Evolutionary conservation across 2,888 invertebrate genomes (phyloP).

Genomic region (Eumerus sabulonum): DNA sequence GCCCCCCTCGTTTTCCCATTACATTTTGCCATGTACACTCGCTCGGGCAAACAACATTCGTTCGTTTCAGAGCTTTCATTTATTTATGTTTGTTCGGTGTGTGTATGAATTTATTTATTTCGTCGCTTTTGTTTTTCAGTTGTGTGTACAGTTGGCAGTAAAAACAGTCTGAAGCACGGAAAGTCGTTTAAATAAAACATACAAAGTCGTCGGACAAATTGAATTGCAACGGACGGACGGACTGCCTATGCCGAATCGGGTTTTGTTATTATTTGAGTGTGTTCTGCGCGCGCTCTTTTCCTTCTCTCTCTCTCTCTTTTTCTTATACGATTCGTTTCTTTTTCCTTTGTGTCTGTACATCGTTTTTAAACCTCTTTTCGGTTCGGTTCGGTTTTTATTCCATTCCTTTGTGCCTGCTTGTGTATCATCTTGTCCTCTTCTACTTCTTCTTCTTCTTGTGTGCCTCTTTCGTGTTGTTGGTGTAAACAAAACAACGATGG

Average conservation of each 20-base stretch:
- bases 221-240: conserved; percentile 23
- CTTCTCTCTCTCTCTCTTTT: conserved; percentile 20
- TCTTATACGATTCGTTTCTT: conserved; percentile 48
- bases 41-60: too few species aligned
- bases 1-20: too few species aligned
- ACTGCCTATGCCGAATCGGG: conserved; percentile 51
- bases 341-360: conserved; percentile 36
- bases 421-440: too few species aligned
- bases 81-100: neutral
- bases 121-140: conserved; percentile 8
- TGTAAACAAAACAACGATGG: conserved; percentile 66
- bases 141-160: conserved; percentile 42
- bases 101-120: conserved; percentile 46
- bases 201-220: conserved; percentile 8
- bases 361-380: too few species aligned
- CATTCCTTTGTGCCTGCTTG: too few species aligned
- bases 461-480: conserved; percentile 56
- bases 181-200: conserved; percentile 33
- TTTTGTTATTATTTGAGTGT: conserved; percentile 65
- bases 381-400: too few species aligned
- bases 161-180: conserved; percentile 16
- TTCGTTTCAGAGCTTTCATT: conserved; percentile 13
- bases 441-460: conserved; percentile 6
- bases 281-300: conserved; percentile 53
- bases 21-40: too few species aligned